Base-by-base conservation (phyloP, 2,113 vertebrate genomes). In the Crypturellus undulatus region DNA sequence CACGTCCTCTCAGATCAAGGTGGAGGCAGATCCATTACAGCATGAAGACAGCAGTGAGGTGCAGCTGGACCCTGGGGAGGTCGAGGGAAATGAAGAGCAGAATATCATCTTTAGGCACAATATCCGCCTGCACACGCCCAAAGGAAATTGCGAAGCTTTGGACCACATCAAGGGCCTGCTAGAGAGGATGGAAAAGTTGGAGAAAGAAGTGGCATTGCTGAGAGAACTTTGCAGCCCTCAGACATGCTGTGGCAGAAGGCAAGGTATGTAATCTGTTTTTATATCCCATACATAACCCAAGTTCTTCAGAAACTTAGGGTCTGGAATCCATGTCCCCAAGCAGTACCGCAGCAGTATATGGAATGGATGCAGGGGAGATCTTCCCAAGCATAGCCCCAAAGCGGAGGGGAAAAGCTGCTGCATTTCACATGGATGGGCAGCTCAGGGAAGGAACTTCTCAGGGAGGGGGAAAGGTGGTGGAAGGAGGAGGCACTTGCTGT, bases 31-130 rank as follows among this genome's bases (percentile, higher is more conserved):
- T 83, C 92, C 59, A 2, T 78, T 97, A 47, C 93, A 98, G 26
- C 93, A 92, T 16, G 92, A 97, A 43, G 98, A 98, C 5, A 86
- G 96, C 38, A 95, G 85, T 16, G 59, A 95, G 70, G 97, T 97
- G 1, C 92, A 96, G 56, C 85, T 96, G 56, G 85, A 62, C 25
- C 65, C 68, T 7, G 93, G 67, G 63, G 94, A 96, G 79, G 60
- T 64, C 0, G 26, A 93, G 18, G 91, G 94, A 25, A 92, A 68
- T 0, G 98, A 98, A 75, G 98, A 98, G 13, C 98, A 99, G 76
- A 98, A 98, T 79, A 96, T 99, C 20, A 96, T 98, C 90, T 99
- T 99, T 85, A 98, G 97, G 93, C 98, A 99, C 97, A 98, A 98
- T 81, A 99, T 99, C 72, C 96, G 40, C 32, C 96, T 99, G 51